Conservation (phyloP, 1,140 invertebrate species). For the Euura saliciscinereae region DNA sequence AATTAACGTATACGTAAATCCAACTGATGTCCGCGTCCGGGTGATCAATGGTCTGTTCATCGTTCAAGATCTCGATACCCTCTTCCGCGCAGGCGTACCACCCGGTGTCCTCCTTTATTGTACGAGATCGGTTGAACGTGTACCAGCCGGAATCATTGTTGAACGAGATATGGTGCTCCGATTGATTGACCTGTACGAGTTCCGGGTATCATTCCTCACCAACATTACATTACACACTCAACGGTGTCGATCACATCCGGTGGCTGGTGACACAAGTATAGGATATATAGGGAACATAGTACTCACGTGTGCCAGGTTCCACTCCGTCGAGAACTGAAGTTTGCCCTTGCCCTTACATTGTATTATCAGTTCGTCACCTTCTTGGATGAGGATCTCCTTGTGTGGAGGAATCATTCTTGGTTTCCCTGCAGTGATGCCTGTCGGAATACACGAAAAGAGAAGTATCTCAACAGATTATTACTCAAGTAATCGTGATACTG, state of each 20-base stretch:
- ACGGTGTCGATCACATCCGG: no score
- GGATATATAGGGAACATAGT: no score
- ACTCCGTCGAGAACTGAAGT: constrained; percentile 25
- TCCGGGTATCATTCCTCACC: no score
- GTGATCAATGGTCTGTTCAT: constrained; percentile 34
- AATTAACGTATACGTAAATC: constrained; percentile 71
- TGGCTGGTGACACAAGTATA: no score
- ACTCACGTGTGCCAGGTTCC: constrained; percentile 13
- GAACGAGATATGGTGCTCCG: background rate
- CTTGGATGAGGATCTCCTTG: constrained; percentile 35
- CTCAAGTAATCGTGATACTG: no score
- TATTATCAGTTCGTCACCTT: constrained; percentile 36
- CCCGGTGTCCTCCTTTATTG: constrained; percentile 59
- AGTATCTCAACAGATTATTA: no score
- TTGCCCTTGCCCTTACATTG: constrained; percentile 24
- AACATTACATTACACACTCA: no score
- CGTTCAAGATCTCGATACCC: constrained; percentile 41
- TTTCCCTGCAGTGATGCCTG: constrained; percentile 26
- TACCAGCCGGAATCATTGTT: background rate
- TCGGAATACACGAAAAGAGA: no score
- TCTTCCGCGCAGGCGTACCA: constrained; percentile 66
- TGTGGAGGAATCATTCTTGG: constrained; percentile 19
- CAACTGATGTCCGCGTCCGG: constrained; percentile 47
- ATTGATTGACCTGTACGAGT: no score
- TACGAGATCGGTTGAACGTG: constrained; percentile 31